These are phyloP conservation scores for Nesometra sesokonis DNA, from an alignment of 35 echinoderm and acorn worm genomes.

Conservation along the genomic window DNA sequence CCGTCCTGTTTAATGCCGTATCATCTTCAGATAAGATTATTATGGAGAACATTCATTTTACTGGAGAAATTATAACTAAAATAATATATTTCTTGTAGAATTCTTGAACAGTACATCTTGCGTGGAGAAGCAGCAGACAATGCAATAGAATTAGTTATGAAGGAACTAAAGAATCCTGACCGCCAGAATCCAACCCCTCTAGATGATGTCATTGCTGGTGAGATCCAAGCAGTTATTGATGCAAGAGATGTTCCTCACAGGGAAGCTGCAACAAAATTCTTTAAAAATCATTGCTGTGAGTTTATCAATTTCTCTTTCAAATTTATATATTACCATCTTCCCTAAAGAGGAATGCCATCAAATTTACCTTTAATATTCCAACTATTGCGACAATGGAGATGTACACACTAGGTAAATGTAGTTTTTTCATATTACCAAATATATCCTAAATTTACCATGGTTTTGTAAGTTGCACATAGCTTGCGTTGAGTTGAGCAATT, in stretches of 20 bases:
- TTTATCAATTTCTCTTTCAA: not conserved
- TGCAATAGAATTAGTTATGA: slow-evolving; percentile 13
- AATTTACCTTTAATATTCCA: too few relatives aligned
- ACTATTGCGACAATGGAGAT: too few relatives aligned
- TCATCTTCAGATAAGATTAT: too few relatives aligned
- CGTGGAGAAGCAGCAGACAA: slow-evolving; percentile 7
- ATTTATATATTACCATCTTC: not conserved
- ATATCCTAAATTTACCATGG: too few relatives aligned
- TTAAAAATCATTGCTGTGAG: slow-evolving; percentile 32
- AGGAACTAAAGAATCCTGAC: slow-evolving; percentile 9
- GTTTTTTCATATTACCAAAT: too few relatives aligned
- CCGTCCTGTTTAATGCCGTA: too few relatives aligned
- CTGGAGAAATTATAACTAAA: too few relatives aligned
- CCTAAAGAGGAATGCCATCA: too few relatives aligned
- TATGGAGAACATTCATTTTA: too few relatives aligned
- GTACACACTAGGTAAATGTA: too few relatives aligned
- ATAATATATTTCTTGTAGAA: not conserved
- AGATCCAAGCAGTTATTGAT: slow-evolving; percentile 17
- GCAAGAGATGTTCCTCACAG: not conserved
- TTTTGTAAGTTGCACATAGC: too few relatives aligned
- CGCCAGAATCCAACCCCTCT: slow-evolving; percentile 11
- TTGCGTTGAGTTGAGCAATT: too few relatives aligned
- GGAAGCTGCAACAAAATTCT: slow-evolving; percentile 20
- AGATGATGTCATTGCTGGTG: slow-evolving; percentile 14
- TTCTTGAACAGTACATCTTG: slow-evolving; percentile 40